A percentile compares a stretch with the other conserved stretches of the same genome.
Conservation (phyloP, 2,113 vertebrate genomes). For the Pseudorasbora parva region DNA sequence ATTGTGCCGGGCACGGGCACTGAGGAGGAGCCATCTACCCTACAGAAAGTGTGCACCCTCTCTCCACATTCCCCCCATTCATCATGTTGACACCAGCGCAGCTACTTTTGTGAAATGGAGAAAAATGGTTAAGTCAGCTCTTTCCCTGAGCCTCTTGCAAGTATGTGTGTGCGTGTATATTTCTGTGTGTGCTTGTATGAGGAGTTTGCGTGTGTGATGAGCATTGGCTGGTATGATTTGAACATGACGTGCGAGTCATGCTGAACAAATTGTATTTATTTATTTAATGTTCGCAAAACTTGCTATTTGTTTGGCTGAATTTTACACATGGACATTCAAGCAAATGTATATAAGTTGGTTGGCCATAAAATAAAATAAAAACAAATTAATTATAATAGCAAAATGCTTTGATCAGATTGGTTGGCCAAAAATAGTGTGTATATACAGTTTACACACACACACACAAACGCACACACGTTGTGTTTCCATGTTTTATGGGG, state of each 20-base stretch:
- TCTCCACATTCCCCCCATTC: constrained; percentile 64
- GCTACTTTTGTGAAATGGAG: constrained; percentile 80
- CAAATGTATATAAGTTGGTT: too few species aligned
- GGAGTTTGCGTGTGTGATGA: constrained; percentile 37
- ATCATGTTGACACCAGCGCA: constrained; percentile 79
- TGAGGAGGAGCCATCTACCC: constrained; percentile 55
- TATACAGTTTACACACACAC: too few species aligned
- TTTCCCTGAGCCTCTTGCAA: constrained; percentile 68
- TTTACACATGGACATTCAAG: background rate
- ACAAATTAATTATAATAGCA: too few species aligned
- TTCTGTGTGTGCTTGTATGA: constrained; percentile 34
- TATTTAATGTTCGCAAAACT: background rate
- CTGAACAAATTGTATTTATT: background rate
- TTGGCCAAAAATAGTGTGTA: too few species aligned
- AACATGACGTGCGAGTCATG: constrained; percentile 3
- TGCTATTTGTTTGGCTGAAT: background rate
- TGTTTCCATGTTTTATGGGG: too few species aligned
- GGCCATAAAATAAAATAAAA: too few species aligned
- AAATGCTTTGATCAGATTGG: too few species aligned
- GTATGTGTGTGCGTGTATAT: constrained; percentile 55
- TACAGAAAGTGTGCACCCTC: constrained; percentile 54
- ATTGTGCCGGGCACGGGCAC: constrained; percentile 55
- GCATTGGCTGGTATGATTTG: constrained; percentile 34
- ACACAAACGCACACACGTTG: too few species aligned
- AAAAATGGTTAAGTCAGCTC: constrained; percentile 81